A percentile compares a stretch with the other conserved stretches of the same genome.
These are phyloP conservation scores for Toxotes lorentzi DNA, from an alignment of 2,797 vertebrate genomes.

Conservation along the genomic window DNA sequence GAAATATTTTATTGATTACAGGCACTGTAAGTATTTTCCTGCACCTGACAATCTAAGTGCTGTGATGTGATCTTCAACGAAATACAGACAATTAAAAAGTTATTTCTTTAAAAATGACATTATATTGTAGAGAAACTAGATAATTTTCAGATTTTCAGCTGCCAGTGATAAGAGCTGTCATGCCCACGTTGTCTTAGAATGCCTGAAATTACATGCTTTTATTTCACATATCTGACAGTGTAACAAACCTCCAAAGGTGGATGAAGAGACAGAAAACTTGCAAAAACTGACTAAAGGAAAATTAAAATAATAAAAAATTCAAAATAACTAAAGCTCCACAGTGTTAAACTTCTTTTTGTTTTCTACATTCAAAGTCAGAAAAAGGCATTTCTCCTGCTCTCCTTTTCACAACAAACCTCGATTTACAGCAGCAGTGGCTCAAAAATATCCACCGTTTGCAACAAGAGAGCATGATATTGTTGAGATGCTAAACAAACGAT, in stretches of 20 bases:
- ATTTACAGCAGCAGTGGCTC: constrained; percentile 22
- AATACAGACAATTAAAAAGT: too few relatives aligned
- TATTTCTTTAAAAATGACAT: too few relatives aligned
- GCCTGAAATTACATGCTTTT: neutral
- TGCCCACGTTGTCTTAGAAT: neutral
- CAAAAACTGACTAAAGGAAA: too few relatives aligned
- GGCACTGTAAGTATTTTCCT: too few relatives aligned
- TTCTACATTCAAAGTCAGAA: neutral
- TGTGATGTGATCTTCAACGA: too few relatives aligned
- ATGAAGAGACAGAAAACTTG: too few relatives aligned
- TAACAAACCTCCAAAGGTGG: too few relatives aligned
- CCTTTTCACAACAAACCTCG: neutral
- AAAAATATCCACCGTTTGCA: constrained; percentile 37
- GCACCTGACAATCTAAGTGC: too few relatives aligned
- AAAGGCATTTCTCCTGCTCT: neutral
- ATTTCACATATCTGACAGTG: neutral
- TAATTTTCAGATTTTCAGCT: too few relatives aligned
- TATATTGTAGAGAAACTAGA: too few relatives aligned
- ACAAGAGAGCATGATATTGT: constrained; percentile 77
- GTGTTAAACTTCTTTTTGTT: neutral
- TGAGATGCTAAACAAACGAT: constrained; percentile 75
- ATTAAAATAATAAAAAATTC: too few relatives aligned
- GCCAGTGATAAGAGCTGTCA: neutral
- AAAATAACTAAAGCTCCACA: neutral
- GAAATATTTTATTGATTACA: neutral